Conservation (phyloP, 2,797 vertebrate genomes). For the Glossophaga mutica region DNA sequence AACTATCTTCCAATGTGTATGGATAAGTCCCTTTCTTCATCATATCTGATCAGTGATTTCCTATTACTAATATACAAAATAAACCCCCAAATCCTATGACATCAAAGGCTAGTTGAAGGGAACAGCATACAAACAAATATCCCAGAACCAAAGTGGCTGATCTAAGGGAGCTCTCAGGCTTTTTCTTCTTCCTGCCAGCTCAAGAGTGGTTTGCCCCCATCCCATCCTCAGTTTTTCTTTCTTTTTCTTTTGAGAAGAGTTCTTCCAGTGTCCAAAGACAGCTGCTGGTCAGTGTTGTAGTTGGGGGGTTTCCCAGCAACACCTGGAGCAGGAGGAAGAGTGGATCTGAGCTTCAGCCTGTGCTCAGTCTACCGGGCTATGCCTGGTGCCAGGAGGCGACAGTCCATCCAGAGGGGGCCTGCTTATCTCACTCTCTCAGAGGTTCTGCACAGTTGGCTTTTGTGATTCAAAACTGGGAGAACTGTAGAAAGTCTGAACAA, state of each 20-base stretch:
- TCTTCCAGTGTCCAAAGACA: neutral
- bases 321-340: neutral
- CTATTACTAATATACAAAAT: neutral
- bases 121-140: neutral
- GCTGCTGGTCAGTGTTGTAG: neutral
- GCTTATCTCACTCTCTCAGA: neutral
- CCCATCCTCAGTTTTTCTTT: neutral
- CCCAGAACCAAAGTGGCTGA: neutral
- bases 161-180: neutral
- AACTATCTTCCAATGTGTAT: neutral
- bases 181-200: neutral
- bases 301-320: neutral
- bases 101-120: neutral
- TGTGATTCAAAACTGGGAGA: neutral
- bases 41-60: neutral
- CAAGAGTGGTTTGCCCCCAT: neutral
- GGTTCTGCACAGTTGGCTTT: neutral
- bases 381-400: fast-evolving
- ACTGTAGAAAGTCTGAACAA: neutral
- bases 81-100: neutral
- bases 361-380: too few species aligned
- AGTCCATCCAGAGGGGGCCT: too few species aligned
- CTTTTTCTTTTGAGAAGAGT: neutral
- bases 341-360: fast-evolving
- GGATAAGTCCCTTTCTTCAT: neutral